Conservation (phyloP, 2,888 invertebrate species). For the Tetropium fuscum region DNA sequence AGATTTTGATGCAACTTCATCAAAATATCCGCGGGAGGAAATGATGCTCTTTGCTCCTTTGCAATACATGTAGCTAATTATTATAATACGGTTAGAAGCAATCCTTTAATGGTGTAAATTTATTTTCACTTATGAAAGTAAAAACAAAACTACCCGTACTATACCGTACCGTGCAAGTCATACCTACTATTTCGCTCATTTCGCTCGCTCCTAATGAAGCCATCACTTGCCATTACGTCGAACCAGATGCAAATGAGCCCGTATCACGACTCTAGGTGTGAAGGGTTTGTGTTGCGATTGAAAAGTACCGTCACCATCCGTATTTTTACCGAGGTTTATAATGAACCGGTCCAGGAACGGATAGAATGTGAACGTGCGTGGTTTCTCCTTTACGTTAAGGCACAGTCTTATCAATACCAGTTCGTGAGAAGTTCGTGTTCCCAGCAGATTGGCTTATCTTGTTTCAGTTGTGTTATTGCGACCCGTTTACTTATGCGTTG, state of each 20-base stretch:
- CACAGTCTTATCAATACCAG: slow-evolving; percentile 47
- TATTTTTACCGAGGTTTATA: slow-evolving; percentile 45
- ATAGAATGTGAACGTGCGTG: slow-evolving; percentile 38
- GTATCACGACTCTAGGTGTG: slow-evolving; percentile 44
- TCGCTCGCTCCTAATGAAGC: slow-evolving; percentile 14
- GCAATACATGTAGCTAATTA: no score
- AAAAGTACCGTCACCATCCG: slow-evolving; percentile 45
- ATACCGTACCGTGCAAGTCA: no score
- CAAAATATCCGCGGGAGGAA: no score
- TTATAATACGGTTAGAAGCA: no score
- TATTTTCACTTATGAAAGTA: no score
- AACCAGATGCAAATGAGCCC: slow-evolving; percentile 48
- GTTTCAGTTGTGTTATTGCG: slow-evolving; percentile 58
- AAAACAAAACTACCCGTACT: no score
- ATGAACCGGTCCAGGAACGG: slow-evolving; percentile 51
- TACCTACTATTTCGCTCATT: no score
- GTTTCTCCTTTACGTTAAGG: not conserved
- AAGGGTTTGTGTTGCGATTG: slow-evolving; percentile 44
- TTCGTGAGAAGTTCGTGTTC: slow-evolving; percentile 57
- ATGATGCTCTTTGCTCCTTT: no score
- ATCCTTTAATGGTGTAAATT: no score
- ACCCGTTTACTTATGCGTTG: slow-evolving; percentile 56
- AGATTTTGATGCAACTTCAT: no score
- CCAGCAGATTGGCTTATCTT: slow-evolving; percentile 59
- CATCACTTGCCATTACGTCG: slow-evolving; percentile 31